Evolutionary conservation across 2,113 vertebrate genomes (phyloP), one percentile per base, ranked within the genome.

Genomic region (Anolis sagrei): DNA sequence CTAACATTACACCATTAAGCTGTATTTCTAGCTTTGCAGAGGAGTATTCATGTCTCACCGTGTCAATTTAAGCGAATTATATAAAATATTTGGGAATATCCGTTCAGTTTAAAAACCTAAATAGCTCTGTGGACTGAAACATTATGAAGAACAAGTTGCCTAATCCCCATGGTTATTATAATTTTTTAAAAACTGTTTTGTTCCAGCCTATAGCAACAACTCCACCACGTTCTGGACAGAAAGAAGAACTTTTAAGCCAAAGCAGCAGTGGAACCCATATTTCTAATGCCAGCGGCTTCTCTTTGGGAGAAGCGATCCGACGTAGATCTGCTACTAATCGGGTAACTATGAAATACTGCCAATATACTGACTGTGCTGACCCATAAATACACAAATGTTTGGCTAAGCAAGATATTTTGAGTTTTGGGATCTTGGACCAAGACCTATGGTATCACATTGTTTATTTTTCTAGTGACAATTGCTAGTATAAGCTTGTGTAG

Each of bases 301-400:
- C 94, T 48, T 83, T 94, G 6, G 95, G 95, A 88, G 89, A 93
- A 85, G 89, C 62, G 0, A 95, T 92, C n/a, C 54, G 83, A 27
- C 90, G 82, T 82, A 73, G 80, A 13, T 13, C 88, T 23, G 73
- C 89, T 0, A 0, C 34, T 32, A 86, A 58, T 54, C 83, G 85
- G 94, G 95, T 96, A 90, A n/a, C 61, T 32, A 29, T 0, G 0
- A 48, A 23, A 39, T 39, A 34, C 62, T 78, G 27, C n/a, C 8
- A 32, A 0, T 54, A 13, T 13, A 0, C 3, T 0, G 21, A 82
- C 32, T 64, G 2, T 11, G 25, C 49, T 70, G 9, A 58, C 23
- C 58, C 11, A 7, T 34, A 39, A 2, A 8, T 32, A 74, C 36
- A 51, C 21, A 27, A 5, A 64, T 18, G 2, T 51, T 27, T 18